Evolutionary conservation across 2,113 vertebrate genomes (phyloP), one percentile per base, ranked within the genome.

Genomic region (Lophius piscatorius): DNA sequence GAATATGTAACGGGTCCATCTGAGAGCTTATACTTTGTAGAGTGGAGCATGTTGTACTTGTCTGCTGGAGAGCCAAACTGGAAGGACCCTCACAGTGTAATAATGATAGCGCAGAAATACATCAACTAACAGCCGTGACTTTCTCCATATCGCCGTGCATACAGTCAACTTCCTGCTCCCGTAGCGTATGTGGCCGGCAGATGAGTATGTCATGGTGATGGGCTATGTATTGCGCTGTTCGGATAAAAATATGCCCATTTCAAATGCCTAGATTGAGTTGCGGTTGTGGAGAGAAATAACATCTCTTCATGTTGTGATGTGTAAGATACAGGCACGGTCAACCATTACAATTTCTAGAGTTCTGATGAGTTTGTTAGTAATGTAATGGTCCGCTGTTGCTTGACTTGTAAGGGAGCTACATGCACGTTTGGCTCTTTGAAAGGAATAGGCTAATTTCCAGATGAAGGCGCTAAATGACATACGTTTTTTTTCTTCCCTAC

Each of bases 371-470:
- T 80, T 36, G 47, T 68, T 46, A 54, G 50, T 17, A 6, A 38
- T 26, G 61, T 44, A 72, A 60, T 58, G 41, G 54, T 59, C 81
- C 68, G 73, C 81, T 64, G 58, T 58, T 63, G 62, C 81, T 70
- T 68, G 69, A 49, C 42, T 71, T 41, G 35, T 70, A 70, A 69
- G 51, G 60, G 60, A 65, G 38, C 46, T 12, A 4, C 28, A 24
- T 35, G 56, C 47, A 41, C 35, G 46, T 63, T 63, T 46, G 42
- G 34, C 44, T 57, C 8, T 16, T 57, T 57, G 31, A 31, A 42
- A 62, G n/a, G 58, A 38, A 73, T 66, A 67, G 62, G 58, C 58
- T 68, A 73, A 74, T 79, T 79, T 76, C 57, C 34, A 49, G 50
- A 47, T 4, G 45, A 49, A 49, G 69, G 62, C 65, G 51, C 23